Evolutionary conservation across 2,888 invertebrate species (phyloP), one percentile per base, ranked within the genome.

Genomic region (Dolichopus griseipennis): DNA sequence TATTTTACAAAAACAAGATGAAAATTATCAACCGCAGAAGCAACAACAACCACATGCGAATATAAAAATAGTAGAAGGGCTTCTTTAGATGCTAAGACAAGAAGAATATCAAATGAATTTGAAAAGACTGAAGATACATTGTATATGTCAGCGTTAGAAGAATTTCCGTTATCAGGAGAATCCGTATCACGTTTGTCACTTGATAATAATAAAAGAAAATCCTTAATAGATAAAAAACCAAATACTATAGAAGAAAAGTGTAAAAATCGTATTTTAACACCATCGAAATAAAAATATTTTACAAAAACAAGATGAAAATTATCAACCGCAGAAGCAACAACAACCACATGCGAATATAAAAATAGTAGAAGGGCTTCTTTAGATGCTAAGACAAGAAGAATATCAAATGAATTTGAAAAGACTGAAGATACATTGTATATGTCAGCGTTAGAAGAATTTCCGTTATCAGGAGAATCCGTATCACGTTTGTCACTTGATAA

Each of bases 71-170:
- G 52, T n/a, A 7, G 78, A 79, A 65, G 79, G 81, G 69, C 68
- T 70, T 27, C 71, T 75, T 84, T 52, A 52, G 52, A 52, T 52
- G 52, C 52, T 18, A 52, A 52, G 52, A 84, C 85, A 10, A 81
- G 81, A 0, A 81, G 83, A 69, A 81, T 85, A 68, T 89, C 89
- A 76, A 88, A 89, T 81, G 86, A 89, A 67, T 89, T 90, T 71
- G 87, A 88, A 76, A 87, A 87, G 81, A 88, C 88, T 75, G 90
- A 90, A 73, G 90, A 91, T 63, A 90, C 91, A 27, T 81, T 92
- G 52, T 92, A 93, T 75, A 84, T 88, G 77, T 89, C 91, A 70
- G 91, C 92, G 6, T 81, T 90, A 73, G 92, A 92, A 76, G 90
- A 89, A 71, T 83, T 86, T 88, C 79, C 86, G 85, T 84, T n/a